Conservation (phyloP, 2,113 vertebrate species). For the Tautogolabrus adspersus region DNA sequence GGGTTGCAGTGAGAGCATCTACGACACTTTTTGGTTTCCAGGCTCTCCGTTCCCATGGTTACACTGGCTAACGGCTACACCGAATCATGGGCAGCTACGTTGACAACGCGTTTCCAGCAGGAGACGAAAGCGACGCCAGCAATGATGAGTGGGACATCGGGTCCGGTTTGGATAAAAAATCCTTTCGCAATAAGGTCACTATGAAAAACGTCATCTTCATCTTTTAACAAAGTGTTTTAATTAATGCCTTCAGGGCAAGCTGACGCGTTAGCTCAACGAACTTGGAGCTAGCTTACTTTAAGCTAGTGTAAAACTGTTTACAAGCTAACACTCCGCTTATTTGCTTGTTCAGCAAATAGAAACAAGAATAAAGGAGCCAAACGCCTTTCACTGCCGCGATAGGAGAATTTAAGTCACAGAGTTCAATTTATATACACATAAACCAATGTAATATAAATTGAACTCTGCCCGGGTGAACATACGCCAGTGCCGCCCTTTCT, state of each 20-base stretch:
- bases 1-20: background rate
- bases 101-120: conserved; percentile 69
- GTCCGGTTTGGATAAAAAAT: background rate
- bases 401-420: too few species aligned
- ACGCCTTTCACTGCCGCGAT: too few species aligned
- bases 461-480: too few species aligned
- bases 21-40: background rate
- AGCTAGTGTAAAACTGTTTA: too few species aligned
- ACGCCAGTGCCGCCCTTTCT: too few species aligned
- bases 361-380: too few species aligned
- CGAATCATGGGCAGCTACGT: conserved; percentile 27
- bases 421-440: too few species aligned
- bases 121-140: conserved; percentile 81
- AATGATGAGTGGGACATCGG: conserved; percentile 78
- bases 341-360: too few species aligned
- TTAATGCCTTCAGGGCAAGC: background rate
- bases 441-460: too few species aligned
- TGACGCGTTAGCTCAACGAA: background rate
- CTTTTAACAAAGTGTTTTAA: background rate
- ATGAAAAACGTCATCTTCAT: rapidly evolving
- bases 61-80: background rate
- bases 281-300: background rate
- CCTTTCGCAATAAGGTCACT: conserved; percentile 9
- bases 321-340: too few species aligned
- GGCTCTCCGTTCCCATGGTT: too few species aligned